phyloP scores from a whole-genome alignment of 2,113 vertebrate species.

The Rhea americana region DNA sequence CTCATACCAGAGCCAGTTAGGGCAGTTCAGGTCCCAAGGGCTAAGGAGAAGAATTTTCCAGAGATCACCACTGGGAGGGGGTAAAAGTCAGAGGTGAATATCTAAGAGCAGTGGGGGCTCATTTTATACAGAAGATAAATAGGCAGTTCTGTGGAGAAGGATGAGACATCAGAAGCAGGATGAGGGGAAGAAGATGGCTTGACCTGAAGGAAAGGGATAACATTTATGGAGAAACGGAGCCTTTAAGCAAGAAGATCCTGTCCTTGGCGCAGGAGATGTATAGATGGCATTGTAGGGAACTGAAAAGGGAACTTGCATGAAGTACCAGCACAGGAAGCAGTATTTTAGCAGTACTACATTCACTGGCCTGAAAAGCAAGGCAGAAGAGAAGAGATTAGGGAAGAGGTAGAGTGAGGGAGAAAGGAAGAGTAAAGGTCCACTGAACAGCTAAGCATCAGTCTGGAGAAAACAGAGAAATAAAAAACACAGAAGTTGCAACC shows the following conservation, averaged over 20 bases:
- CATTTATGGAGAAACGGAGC: not conserved
- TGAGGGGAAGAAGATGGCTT: not conserved
- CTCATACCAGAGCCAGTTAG: not conserved
- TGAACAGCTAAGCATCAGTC: not conserved
- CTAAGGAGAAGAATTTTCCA: not conserved
- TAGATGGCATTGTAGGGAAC: not conserved
- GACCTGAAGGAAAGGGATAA: not conserved
- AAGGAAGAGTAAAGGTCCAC: not conserved
- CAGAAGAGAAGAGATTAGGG: not conserved
- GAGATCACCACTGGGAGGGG: not conserved
- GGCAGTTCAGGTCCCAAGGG: accelerated
- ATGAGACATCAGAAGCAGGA: not conserved
- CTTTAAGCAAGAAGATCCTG: not conserved
- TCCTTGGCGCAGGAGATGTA: not conserved
- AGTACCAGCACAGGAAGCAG: not conserved
- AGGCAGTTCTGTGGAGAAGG: not conserved
- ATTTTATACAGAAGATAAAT: not conserved
- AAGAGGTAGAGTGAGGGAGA: not conserved
- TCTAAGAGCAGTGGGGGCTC: not conserved
- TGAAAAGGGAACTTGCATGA: not conserved
- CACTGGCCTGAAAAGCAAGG: not conserved
- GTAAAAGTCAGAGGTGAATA: not conserved
- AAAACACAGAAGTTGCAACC: not conserved
- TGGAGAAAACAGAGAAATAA: not conserved
- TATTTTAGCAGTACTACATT: not conserved